Evolutionary conservation across 2,797 vertebrate species (phyloP).

Genomic region (Poecile montanus): DNA sequence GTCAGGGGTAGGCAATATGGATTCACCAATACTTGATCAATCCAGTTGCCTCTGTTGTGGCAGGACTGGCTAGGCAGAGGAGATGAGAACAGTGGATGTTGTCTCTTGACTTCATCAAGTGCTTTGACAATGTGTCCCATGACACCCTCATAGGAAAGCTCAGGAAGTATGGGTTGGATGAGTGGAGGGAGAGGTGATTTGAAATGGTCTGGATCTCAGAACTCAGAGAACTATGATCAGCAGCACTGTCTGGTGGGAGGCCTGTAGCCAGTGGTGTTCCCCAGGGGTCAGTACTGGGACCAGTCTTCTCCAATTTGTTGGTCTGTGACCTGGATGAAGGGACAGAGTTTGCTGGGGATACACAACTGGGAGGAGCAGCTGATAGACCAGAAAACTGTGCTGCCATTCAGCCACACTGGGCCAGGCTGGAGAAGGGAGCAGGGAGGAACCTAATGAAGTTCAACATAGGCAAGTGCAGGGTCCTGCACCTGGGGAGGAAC

Average conservation of each 20-base stretch:
- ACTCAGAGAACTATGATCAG: background rate
- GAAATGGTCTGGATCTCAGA: background rate
- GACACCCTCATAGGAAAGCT: background rate
- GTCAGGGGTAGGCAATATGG: background rate
- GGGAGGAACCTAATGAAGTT: background rate
- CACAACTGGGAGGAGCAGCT: background rate
- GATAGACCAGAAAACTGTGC: background rate
- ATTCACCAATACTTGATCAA: background rate
- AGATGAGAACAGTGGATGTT: background rate
- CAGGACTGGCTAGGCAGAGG: background rate
- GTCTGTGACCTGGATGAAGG: background rate
- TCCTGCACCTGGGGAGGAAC: background rate
- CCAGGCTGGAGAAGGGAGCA: background rate
- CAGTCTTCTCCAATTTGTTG: background rate
- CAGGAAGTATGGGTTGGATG: background rate
- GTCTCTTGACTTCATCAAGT: background rate
- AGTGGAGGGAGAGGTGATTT: background rate
- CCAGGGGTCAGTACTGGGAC: background rate
- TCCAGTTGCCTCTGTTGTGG: background rate
- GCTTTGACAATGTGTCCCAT: background rate
- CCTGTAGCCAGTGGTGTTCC: background rate
- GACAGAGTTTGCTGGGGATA: background rate
- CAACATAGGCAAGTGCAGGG: background rate
- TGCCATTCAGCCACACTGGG: background rate
- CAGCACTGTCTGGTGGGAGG: fast-evolving